A percentile compares a stretch with the other conserved stretches of the same genome.
phyloP scores from a whole-genome alignment of 2,888 invertebrate genomes.

The Cryptus viduatorius region DNA sequence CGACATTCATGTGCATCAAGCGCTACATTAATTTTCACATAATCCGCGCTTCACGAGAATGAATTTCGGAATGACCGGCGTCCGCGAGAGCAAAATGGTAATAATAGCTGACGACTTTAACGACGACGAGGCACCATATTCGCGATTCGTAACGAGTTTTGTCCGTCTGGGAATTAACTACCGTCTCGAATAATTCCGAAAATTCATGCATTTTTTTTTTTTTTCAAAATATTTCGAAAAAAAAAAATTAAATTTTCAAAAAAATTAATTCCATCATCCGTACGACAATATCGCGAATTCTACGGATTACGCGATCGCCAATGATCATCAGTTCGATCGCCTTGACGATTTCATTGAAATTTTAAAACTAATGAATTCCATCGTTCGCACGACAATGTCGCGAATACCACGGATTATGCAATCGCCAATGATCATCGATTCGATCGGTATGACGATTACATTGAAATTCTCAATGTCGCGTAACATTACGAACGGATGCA shows the following conservation, averaged over 20 bases:
- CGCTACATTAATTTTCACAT: constrained; percentile 6
- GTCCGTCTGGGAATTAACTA: constrained; percentile 26
- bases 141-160: neutral
- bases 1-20: neutral
- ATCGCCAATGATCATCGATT: constrained; percentile 44
- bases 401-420: constrained; percentile 8
- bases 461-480: constrained; percentile 59
- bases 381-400: neutral
- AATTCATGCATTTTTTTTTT: constrained; percentile 13
- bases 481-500: constrained; percentile 39
- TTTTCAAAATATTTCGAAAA: neutral
- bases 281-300: constrained; percentile 11
- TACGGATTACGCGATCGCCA: constrained; percentile 17
- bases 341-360: constrained; percentile 54
- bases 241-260: neutral
- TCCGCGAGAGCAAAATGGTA: neutral
- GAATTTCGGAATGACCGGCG: neutral
- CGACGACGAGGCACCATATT: constrained; percentile 29
- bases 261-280: neutral
- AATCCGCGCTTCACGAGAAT: constrained; percentile 12
- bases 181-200: constrained; percentile 20
- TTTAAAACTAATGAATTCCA: constrained; percentile 10
- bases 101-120: neutral
- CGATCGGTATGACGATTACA: constrained; percentile 45
- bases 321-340: constrained; percentile 48